A percentile compares a stretch with the other conserved stretches of the same genome.
Conservation (phyloP, 2,888 invertebrate genomes). For the Chrysodeixis includens region DNA sequence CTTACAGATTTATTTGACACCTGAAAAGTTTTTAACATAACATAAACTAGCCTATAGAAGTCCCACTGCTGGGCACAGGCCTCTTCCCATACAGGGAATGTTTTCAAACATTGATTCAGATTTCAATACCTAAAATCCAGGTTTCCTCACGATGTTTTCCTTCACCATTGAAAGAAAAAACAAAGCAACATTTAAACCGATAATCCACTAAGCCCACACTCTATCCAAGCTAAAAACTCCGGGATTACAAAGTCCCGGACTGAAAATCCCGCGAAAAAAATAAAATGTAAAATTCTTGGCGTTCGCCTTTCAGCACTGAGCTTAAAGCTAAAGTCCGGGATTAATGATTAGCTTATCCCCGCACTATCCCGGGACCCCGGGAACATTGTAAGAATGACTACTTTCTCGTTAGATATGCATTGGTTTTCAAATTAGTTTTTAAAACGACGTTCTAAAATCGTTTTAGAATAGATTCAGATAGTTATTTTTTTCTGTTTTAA, state of each 20-base stretch:
- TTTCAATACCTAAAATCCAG: no score
- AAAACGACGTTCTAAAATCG: background rate
- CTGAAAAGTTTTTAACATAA: no score
- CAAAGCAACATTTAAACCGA: background rate
- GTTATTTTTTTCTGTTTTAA: background rate
- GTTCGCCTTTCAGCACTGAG: background rate
- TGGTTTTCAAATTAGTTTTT: background rate
- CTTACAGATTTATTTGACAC: no score
- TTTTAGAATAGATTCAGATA: background rate
- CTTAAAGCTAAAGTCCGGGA: background rate
- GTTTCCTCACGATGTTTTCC: no score
- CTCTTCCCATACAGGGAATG: no score
- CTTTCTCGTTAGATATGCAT: background rate
- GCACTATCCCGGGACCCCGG: constrained; percentile 30
- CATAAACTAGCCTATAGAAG: no score
- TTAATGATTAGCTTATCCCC: background rate
- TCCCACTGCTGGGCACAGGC: no score
- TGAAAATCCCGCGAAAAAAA: background rate
- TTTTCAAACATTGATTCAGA: no score
- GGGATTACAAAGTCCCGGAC: background rate
- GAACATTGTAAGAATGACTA: background rate
- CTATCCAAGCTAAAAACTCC: background rate
- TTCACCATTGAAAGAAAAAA: no score
- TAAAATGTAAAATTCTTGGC: background rate
- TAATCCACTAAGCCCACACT: background rate